Evolutionary conservation across 2,113 vertebrate genomes (phyloP), one percentile per base, ranked within the genome.

Genomic region (Suncus etruscus): DNA sequence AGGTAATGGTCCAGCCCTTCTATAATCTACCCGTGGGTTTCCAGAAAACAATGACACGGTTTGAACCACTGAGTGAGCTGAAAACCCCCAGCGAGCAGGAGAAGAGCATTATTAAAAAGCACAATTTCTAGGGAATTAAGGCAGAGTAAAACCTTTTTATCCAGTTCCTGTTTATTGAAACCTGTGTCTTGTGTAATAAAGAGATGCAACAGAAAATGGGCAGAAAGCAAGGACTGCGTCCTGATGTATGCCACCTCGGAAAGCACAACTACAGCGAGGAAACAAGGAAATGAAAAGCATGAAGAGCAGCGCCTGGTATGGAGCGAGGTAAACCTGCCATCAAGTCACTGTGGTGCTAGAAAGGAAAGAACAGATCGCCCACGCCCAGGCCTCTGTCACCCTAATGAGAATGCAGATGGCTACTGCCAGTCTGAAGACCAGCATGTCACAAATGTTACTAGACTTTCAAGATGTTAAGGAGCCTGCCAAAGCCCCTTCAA

Each of bases 281-380:
- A 68, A 68, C 6, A n/a, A 61, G 48, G 20, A 84, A 74, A 94
- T 61, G 48, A 68, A 87, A 61, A 87, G 65, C 18, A 39, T 39
- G 39, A 39, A 39, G 39, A 39, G 39, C 15, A 73, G 31, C 31
- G 79, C 50, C 25, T 51, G 45, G 61, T 9, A 68, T 1, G 51
- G 50, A 91, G 69, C n/a, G 47, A 63, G 39, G 11, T 11, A n/a
- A 11, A 39, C 45, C 75, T 45, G 48, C 1, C n/a, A 61, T 22
- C 22, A 66, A 84, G 39, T 45, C 73, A 69, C 47, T 50, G 24
- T 15, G 27, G 16, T 22, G 32, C 32, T 83, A 32, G n/a, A 27
- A 74, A 83, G 48, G 18, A 79, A 79, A 7, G 11, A 18, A 69
- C 45, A 74, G 39, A 48, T 29, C 74, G 24, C 47, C 68, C 11